A percentile compares a stretch with the other conserved stretches of the same genome.
phyloP scores from a whole-genome alignment of 2,113 vertebrate species.

The Macroglossus sobrinus region DNA sequence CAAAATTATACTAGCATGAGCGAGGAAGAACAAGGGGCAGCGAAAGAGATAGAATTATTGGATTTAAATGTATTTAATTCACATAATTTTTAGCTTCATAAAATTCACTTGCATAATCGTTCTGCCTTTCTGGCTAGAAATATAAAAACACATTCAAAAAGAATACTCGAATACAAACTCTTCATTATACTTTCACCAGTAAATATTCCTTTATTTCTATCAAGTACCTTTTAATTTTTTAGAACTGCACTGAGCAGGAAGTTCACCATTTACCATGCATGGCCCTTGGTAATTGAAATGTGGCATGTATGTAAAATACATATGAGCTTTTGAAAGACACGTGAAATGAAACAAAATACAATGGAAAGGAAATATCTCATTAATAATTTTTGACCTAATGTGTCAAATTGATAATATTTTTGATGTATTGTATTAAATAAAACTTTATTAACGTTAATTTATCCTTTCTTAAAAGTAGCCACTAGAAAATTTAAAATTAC shows the following conservation, averaged over 20 bases:
- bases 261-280: not conserved
- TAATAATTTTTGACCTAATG: not conserved
- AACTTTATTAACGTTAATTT: not conserved
- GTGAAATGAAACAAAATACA: not conserved
- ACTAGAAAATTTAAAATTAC: not conserved
- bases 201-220: not conserved
- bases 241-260: not conserved
- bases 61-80: not conserved
- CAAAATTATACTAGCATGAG: not conserved
- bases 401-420: not conserved
- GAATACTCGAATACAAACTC: not conserved
- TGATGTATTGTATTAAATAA: not conserved
- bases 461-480: not conserved
- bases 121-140: not conserved
- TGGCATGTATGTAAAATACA: not conserved
- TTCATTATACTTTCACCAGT: not conserved
- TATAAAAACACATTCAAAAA: not conserved
- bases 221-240: not conserved
- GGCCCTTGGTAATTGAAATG: not conserved
- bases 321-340: not conserved
- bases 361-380: not conserved
- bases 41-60: not conserved
- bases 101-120: not conserved
- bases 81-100: constrained; percentile 22
- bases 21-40: not conserved